Evolutionary conservation across 2,888 invertebrate species (phyloP).

Genomic region (Oscheius sp.): DNA sequence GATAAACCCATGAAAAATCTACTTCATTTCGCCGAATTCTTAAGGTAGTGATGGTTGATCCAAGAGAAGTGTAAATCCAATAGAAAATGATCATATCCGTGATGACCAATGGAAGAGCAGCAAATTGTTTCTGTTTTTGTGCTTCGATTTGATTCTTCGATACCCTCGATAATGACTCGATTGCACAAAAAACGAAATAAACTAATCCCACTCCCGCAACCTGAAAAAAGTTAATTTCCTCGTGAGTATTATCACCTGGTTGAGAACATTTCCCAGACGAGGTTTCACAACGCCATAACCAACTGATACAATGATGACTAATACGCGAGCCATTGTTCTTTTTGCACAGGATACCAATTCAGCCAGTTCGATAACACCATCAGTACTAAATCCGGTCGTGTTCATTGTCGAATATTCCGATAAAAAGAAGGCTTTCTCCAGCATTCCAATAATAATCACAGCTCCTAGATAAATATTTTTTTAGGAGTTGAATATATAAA

Average conservation of each 20-base stretch:
- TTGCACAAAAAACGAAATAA: slow-evolving; percentile 85
- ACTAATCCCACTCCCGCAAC: slow-evolving; percentile 83
- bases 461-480: too few species aligned
- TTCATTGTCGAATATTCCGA: slow-evolving; percentile 85
- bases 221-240: slow-evolving; percentile 87
- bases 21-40: slow-evolving; percentile 87
- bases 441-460: slow-evolving; percentile 72
- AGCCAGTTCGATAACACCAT: slow-evolving; percentile 76
- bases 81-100: slow-evolving; percentile 84
- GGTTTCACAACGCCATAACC: slow-evolving; percentile 96
- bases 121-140: slow-evolving; percentile 79
- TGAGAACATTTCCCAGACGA: slow-evolving; percentile 85
- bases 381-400: slow-evolving; percentile 75
- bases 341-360: slow-evolving; percentile 91
- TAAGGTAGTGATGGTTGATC: slow-evolving; percentile 88
- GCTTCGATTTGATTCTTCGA: slow-evolving; percentile 71
- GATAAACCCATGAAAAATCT: neutral
- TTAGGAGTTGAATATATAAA: neutral
- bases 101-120: slow-evolving; percentile 85
- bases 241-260: slow-evolving; percentile 83
- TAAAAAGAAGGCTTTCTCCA: slow-evolving; percentile 84
- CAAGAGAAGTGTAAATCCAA: slow-evolving; percentile 77
- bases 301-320: slow-evolving; percentile 90
- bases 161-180: slow-evolving; percentile 79
- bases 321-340: slow-evolving; percentile 87